phyloP scores from a whole-genome alignment of 2,888 invertebrate genomes.

The Erebia ligea region DNA sequence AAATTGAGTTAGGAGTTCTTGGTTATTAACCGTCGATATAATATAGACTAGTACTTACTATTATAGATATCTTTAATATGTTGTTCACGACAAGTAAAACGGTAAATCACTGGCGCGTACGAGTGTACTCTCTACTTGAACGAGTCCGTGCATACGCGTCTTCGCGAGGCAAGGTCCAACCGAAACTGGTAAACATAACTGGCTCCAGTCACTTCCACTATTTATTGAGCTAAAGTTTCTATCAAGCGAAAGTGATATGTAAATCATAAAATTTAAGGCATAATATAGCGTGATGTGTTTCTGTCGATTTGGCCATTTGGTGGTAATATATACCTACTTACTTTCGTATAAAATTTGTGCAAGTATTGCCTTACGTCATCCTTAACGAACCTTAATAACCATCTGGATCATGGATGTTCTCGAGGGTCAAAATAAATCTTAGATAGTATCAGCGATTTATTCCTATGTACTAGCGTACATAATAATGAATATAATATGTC shows the following conservation, averaged over 20 bases:
- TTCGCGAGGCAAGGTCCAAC: conserved; percentile 35
- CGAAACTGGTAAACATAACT: conserved; percentile 43
- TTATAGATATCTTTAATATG: background rate
- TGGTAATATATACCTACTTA: conserved; percentile 31
- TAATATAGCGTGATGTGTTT: background rate
- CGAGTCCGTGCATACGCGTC: conserved; percentile 38
- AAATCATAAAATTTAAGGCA: background rate
- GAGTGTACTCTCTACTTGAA: conserved; percentile 6
- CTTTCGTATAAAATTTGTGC: conserved; percentile 44
- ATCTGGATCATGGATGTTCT: conserved; percentile 32
- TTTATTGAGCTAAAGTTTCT: background rate
- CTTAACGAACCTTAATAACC: conserved; percentile 42
- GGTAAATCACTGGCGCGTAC: conserved; percentile 35
- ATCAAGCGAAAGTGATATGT: conserved; percentile 21
- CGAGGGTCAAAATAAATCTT: conserved; percentile 25
- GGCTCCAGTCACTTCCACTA: conserved; percentile 11
- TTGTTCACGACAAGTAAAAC: conserved; percentile 26
- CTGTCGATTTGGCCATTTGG: conserved; percentile 1
- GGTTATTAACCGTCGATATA: too few species aligned
- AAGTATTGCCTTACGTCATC: conserved; percentile 45
- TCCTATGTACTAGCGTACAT: too few species aligned
- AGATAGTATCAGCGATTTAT: background rate
- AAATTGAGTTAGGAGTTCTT: too few species aligned
- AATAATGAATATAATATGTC: too few species aligned
- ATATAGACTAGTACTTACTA: too few species aligned